Conservation (phyloP, 1,140 invertebrate genomes). For the Pollicipes pollicipes region DNA sequence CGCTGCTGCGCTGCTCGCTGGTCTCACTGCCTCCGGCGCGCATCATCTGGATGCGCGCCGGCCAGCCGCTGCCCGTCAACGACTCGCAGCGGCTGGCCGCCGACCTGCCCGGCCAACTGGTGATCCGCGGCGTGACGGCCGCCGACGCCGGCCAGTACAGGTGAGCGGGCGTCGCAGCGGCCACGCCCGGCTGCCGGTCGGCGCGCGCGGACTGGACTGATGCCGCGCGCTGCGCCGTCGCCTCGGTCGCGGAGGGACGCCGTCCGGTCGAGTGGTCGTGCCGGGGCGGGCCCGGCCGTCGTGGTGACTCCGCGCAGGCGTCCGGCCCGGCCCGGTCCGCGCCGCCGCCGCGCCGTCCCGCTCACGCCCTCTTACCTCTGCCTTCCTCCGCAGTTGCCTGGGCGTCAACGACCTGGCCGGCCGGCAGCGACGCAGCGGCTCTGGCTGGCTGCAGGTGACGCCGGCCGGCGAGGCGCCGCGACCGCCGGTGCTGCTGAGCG, state of each 20-base stretch:
- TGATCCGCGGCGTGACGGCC: constrained; percentile 34
- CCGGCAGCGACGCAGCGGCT: constrained; percentile 31
- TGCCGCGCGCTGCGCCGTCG: no score
- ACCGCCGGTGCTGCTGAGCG: constrained; percentile 19
- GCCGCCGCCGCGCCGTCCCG: no score
- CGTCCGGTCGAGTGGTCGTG: no score
- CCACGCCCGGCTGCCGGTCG: no score
- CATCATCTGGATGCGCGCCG: constrained; percentile 35
- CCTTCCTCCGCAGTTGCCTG: constrained; percentile 26
- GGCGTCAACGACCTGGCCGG: constrained; percentile 31
- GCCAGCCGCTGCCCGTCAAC: constrained; percentile 26
- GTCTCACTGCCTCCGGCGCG: constrained; percentile 33
- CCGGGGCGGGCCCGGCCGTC: no score
- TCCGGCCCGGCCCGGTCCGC: no score
- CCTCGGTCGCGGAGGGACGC: no score
- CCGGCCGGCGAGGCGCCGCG: constrained; percentile 19
- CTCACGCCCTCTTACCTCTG: no score
- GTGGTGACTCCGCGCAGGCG: no score
- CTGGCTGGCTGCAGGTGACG: constrained; percentile 30
- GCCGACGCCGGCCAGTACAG: constrained; percentile 39
- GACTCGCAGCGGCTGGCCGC: constrained; percentile 28
- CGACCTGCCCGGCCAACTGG: constrained; percentile 37
- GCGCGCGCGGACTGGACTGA: no score
- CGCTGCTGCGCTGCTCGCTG: constrained; percentile 34
- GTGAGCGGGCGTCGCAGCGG: constrained; percentile 22